These are phyloP conservation scores for Conus betulinus DNA, from an alignment of 1,140 invertebrate species.

Conservation along the genomic window DNA sequence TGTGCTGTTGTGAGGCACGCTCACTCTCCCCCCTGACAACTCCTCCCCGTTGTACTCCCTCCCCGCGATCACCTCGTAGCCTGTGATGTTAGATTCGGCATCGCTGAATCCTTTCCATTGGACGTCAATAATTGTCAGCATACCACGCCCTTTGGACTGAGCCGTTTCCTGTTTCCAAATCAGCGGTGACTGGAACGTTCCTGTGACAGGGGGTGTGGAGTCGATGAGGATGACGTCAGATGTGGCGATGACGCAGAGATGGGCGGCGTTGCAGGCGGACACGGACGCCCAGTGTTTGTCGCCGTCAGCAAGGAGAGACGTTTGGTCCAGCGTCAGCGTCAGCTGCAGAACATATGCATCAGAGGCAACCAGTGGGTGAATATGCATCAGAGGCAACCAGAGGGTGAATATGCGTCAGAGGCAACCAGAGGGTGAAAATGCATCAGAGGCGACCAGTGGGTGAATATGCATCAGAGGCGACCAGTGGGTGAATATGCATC, in stretches of 20 bases:
- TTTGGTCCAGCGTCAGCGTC: background rate
- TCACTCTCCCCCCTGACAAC: slow-evolving; percentile 39
- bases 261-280: slow-evolving; percentile 58
- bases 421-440: too few species aligned
- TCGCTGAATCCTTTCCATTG: slow-evolving; percentile 56
- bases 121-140: slow-evolving; percentile 28
- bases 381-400: too few species aligned
- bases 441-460: too few species aligned
- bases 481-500: too few species aligned
- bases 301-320: slow-evolving; percentile 43
- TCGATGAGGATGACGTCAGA: slow-evolving; percentile 49
- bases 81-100: slow-evolving; percentile 46
- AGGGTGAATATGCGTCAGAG: too few species aligned
- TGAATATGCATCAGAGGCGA: too few species aligned
- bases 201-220: slow-evolving; percentile 51
- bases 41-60: slow-evolving; percentile 46
- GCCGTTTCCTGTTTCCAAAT: slow-evolving; percentile 28
- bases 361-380: too few species aligned
- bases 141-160: background rate
- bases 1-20: slow-evolving; percentile 20
- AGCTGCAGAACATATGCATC: background rate
- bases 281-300: slow-evolving; percentile 51
- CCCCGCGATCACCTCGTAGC: slow-evolving; percentile 48
- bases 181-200: slow-evolving; percentile 49
- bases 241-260: slow-evolving; percentile 46